Evolutionary conservation across 2,888 invertebrate species (phyloP).

Genomic region (Panopea generosa): DNA sequence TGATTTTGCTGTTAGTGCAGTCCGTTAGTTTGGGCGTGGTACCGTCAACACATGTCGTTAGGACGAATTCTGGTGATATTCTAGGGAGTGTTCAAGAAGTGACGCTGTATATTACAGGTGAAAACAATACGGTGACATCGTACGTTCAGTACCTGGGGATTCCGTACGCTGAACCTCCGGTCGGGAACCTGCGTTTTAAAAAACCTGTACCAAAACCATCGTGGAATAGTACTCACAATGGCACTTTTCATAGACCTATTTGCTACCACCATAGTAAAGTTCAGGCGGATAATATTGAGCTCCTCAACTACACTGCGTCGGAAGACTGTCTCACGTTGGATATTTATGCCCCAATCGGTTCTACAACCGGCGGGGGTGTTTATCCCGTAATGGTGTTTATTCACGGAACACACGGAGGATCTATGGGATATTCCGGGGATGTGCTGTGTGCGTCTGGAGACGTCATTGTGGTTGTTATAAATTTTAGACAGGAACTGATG

Average conservation of each 20-base stretch:
- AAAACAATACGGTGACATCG: neutral
- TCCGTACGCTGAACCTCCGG: constrained; percentile 54
- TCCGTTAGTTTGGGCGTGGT: no score
- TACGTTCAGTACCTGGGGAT: constrained; percentile 52
- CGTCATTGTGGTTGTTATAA: constrained; percentile 86
- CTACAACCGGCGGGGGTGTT: constrained; percentile 7
- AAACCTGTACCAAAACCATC: constrained; percentile 39
- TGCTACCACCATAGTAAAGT: constrained; percentile 24
- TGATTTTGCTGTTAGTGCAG: no score
- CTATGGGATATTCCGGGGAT: constrained; percentile 82
- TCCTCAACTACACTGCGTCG: constrained; percentile 13
- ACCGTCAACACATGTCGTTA: neutral
- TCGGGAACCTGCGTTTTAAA: constrained; percentile 36
- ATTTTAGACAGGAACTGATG: constrained; percentile 86
- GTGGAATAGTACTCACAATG: constrained; percentile 41
- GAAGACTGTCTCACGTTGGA: constrained; percentile 57
- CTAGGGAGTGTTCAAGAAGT: constrained; percentile 25
- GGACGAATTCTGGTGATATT: constrained; percentile 22
- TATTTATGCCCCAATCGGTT: constrained; percentile 35
- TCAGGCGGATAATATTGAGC: neutral
- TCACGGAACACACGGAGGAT: constrained; percentile 84
- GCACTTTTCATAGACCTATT: constrained; percentile 31
- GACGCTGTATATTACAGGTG: constrained; percentile 4
- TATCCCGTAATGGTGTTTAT: constrained; percentile 86
- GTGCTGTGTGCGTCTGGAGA: constrained; percentile 79